phyloP scores from a whole-genome alignment of 2,113 vertebrate genomes.

The Cryptomyrus ogoouensis region DNA sequence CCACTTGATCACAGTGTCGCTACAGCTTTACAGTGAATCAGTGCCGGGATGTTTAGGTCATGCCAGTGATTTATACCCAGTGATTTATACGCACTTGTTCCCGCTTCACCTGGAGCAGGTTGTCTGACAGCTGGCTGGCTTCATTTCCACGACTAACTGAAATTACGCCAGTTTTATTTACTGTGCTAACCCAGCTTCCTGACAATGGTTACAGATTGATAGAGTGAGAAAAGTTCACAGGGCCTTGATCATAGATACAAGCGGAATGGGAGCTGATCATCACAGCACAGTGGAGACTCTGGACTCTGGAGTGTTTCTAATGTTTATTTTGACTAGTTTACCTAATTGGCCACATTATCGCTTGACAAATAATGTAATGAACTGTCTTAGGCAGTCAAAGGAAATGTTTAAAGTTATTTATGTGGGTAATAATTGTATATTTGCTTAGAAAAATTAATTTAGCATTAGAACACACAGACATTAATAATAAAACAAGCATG shows the following conservation, averaged over 20 bases:
- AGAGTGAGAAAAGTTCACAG: not conserved
- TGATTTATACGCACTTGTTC: not conserved
- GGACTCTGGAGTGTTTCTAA: not conserved
- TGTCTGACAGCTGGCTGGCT: not conserved
- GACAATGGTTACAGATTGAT: not conserved
- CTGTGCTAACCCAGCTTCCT: not conserved
- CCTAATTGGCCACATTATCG: not conserved
- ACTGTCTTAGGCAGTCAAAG: not conserved
- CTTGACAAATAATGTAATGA: not conserved
- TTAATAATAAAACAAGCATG: not conserved
- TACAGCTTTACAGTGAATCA: not conserved
- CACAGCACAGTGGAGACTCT: not conserved
- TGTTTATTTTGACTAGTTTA: not conserved
- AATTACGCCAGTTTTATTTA: not conserved
- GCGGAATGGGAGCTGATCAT: not conserved
- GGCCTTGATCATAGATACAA: not conserved
- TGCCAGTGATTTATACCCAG: not conserved
- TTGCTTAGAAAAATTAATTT: not conserved
- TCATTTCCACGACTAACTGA: not conserved
- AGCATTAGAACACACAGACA: not conserved
- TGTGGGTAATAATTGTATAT: not conserved
- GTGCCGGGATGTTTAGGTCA: not conserved
- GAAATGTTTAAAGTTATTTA: not conserved
- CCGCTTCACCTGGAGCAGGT: not conserved
- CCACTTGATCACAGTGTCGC: not conserved